A percentile compares a stretch with the other conserved stretches of the same genome.
These are phyloP conservation scores for Paedocypris sp. DNA, from an alignment of 2,113 vertebrate species.

Conservation along the genomic window DNA sequence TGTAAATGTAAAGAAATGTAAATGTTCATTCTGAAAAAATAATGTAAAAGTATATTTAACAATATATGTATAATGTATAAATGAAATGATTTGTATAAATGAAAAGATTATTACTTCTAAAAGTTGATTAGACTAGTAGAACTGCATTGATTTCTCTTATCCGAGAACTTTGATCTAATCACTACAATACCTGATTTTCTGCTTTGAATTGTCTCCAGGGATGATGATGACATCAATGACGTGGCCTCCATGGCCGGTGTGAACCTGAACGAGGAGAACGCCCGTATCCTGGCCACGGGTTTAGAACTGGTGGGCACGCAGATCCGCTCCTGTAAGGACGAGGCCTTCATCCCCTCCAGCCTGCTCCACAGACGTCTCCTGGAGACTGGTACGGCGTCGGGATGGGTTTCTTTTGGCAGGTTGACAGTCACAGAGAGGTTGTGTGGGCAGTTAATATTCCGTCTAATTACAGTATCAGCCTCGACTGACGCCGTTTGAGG, in stretches of 20 bases:
- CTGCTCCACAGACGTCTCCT: conserved; percentile 73
- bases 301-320: conserved; percentile 75
- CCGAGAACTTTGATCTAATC: too few species aligned
- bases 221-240: conserved; percentile 79
- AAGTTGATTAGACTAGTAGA: too few species aligned
- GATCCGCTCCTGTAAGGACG: conserved; percentile 76
- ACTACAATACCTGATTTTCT: background rate
- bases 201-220: conserved; percentile 49
- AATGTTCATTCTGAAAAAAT: too few species aligned
- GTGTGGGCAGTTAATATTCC: conserved; percentile 21
- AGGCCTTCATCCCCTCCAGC: conserved; percentile 70
- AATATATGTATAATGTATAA: too few species aligned
- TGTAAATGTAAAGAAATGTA: too few species aligned
- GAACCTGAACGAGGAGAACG: conserved; percentile 78
- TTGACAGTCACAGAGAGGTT: conserved; percentile 7
- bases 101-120: too few species aligned
- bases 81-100: too few species aligned
- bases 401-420: conserved; percentile 15
- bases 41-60: too few species aligned
- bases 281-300: conserved; percentile 71
- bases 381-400: conserved; percentile 62
- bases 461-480: conserved; percentile 16
- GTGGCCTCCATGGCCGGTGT: conserved; percentile 79
- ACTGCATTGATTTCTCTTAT: too few species aligned
- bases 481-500: conserved; percentile 13